A percentile compares a stretch with the other conserved stretches of the same genome.
These are phyloP conservation scores for Platycheirus albimanus DNA, from an alignment of 2,888 invertebrate genomes.

Conservation along the genomic window DNA sequence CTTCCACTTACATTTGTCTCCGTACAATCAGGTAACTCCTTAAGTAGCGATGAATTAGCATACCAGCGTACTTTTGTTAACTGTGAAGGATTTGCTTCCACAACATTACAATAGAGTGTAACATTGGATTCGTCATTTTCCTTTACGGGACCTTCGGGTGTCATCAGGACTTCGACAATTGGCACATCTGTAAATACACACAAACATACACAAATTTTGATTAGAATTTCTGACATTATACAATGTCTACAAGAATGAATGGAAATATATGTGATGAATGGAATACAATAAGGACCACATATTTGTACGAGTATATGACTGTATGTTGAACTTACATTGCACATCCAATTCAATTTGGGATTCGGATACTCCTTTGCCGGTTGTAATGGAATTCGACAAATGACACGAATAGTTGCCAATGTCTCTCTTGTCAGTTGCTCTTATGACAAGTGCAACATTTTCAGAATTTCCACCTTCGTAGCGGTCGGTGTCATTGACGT, in stretches of 20 bases:
- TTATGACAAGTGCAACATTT: constrained; percentile 90
- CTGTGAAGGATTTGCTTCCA: constrained; percentile 90
- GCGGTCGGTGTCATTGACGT: constrained; percentile 84
- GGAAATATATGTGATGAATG: background rate
- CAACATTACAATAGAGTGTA: constrained; percentile 91
- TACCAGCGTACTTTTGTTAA: constrained; percentile 93
- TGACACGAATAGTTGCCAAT: constrained; percentile 93
- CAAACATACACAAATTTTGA: constrained; percentile 4
- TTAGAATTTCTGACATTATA: constrained; percentile 2
- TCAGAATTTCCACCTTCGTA: constrained; percentile 90
- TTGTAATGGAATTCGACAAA: constrained; percentile 88
- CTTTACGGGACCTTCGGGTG: constrained; percentile 89
- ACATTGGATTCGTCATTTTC: constrained; percentile 92
- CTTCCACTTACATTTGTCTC: constrained; percentile 79
- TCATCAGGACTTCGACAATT: constrained; percentile 89
- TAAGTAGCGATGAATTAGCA: constrained; percentile 91
- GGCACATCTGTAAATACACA: constrained; percentile 87
- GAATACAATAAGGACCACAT: background rate
- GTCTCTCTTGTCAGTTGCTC: constrained; percentile 89
- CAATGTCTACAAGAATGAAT: background rate
- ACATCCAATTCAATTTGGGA: constrained; percentile 90
- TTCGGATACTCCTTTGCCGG: constrained; percentile 88
- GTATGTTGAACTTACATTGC: constrained; percentile 87
- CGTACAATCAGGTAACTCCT: constrained; percentile 91
- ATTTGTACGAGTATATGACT: background rate